Percentiles rank a stretch among this genome's conserved stretches.
Evolutionary conservation across 2,113 vertebrate genomes (phyloP).

Genomic region (Hoplias malabaricus): DNA sequence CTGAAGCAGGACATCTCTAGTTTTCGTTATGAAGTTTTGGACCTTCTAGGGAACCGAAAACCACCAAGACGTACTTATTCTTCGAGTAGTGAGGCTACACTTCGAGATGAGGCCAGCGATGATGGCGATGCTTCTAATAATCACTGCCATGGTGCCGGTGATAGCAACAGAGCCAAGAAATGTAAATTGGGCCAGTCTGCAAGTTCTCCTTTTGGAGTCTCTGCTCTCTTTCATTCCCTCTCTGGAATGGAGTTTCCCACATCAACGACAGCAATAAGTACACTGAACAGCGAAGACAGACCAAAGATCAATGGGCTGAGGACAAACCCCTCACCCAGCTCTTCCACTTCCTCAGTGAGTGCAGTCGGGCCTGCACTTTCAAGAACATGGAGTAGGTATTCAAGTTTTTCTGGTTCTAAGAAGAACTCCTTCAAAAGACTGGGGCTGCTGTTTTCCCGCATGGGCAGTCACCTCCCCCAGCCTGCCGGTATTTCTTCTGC

Average conservation of each 20-base stretch:
- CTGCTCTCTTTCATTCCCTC: constrained; percentile 85
- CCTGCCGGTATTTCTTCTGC: constrained; percentile 70
- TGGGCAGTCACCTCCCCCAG: constrained; percentile 82
- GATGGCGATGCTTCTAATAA: constrained; percentile 68
- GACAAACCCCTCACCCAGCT: constrained; percentile 70
- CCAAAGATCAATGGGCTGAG: constrained; percentile 89
- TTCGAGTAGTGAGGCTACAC: constrained; percentile 84
- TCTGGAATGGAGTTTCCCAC: constrained; percentile 74
- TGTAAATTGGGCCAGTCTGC: constrained; percentile 59
- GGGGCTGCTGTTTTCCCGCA: constrained; percentile 89
- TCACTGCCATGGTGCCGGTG: constrained; percentile 35
- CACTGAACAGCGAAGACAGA: constrained; percentile 70
- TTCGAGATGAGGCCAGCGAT: constrained; percentile 81
- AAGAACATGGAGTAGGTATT: constrained; percentile 78
- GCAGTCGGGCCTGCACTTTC: constrained; percentile 67
- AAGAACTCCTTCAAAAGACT: constrained; percentile 89
- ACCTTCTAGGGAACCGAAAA: constrained; percentile 91
- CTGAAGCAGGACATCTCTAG: constrained; percentile 98
- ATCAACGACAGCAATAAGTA: background rate
- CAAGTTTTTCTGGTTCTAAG: constrained; percentile 79
- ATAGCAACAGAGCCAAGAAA: constrained; percentile 54
- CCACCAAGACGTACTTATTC: constrained; percentile 87
- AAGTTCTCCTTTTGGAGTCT: constrained; percentile 76
- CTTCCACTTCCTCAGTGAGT: constrained; percentile 71
- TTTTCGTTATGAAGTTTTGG: constrained; percentile 94